These are phyloP conservation scores for Calameuta filiformis DNA, from an alignment of 2,888 invertebrate species.

Conservation along the genomic window DNA sequence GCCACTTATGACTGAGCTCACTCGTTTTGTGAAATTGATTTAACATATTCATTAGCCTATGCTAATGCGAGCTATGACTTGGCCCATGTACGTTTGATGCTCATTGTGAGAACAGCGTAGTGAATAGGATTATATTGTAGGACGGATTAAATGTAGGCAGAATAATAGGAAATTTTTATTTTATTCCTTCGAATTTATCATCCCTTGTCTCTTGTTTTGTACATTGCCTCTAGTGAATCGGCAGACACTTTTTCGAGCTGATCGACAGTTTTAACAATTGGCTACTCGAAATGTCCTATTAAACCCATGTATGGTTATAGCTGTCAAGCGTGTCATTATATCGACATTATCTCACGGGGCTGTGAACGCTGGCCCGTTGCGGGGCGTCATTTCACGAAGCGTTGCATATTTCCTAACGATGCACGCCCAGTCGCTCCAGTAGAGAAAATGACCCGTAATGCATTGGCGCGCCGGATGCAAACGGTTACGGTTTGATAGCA, in stretches of 20 bases:
- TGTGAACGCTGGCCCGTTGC: background rate
- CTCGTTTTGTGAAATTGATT: slow-evolving; percentile 62
- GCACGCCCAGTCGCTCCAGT: slow-evolving; percentile 2
- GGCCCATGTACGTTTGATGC: background rate
- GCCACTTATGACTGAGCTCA: slow-evolving; percentile 44
- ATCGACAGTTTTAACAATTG: background rate
- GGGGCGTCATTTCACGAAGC: background rate
- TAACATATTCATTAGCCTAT: slow-evolving; percentile 65
- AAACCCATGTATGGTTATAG: background rate
- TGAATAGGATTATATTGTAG: background rate
- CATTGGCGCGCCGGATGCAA: slow-evolving; percentile 39
- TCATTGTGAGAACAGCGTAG: background rate
- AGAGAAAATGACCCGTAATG: slow-evolving; percentile 1
- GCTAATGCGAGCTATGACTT: slow-evolving; percentile 44
- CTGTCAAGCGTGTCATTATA: slow-evolving; percentile 39
- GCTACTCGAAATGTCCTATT: background rate
- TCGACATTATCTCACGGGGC: slow-evolving; percentile 33
- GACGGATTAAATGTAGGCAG: background rate
- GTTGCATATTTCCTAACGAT: slow-evolving; percentile 7
- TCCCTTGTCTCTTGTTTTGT: background rate
- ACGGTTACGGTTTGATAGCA: slow-evolving; percentile 58
- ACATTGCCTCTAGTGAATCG: background rate
- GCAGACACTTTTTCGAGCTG: background rate
- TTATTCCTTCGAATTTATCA: background rate
- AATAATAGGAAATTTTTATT: background rate